These are phyloP conservation scores for Erebia aethiops DNA, from an alignment of 2,888 invertebrate species.

Conservation along the genomic window DNA sequence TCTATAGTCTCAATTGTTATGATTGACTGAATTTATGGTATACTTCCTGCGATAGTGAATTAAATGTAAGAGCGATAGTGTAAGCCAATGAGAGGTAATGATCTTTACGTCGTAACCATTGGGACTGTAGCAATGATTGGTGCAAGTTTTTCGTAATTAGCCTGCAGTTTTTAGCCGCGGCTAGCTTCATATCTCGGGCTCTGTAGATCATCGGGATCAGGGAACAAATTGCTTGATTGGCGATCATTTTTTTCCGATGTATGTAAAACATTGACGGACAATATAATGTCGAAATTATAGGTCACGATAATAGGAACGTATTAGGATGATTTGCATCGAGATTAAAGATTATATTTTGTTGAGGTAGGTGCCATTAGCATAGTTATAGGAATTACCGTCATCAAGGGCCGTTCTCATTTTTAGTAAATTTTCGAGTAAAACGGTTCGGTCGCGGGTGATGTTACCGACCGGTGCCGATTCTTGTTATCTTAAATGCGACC, in stretches of 20 bases:
- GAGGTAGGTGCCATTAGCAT: slow-evolving; percentile 80
- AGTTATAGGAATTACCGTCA: slow-evolving; percentile 80
- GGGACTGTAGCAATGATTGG: too few relatives aligned
- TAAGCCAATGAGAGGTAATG: too few relatives aligned
- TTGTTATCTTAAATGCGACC: slow-evolving; percentile 39
- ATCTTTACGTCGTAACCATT: too few relatives aligned
- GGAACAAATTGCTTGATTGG: slow-evolving; percentile 80
- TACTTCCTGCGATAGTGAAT: too few relatives aligned
- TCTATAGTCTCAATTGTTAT: too few relatives aligned
- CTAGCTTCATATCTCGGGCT: not conserved
- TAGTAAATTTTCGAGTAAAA: slow-evolving; percentile 49
- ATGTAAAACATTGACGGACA: slow-evolving; percentile 82
- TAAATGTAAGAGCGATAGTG: too few relatives aligned
- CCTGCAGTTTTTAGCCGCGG: not conserved
- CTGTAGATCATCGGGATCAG: slow-evolving; percentile 33
- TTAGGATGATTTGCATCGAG: slow-evolving; percentile 82
- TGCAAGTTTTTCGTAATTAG: too few relatives aligned
- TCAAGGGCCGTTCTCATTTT: slow-evolving; percentile 77
- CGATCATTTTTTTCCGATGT: slow-evolving; percentile 76
- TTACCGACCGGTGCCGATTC: slow-evolving; percentile 31
- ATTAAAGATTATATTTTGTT: slow-evolving; percentile 82
- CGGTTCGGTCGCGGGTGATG: slow-evolving; percentile 31
- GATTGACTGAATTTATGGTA: too few relatives aligned
- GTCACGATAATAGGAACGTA: slow-evolving; percentile 80
- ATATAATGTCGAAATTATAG: slow-evolving; percentile 82